Evolutionary conservation across 2,113 vertebrate genomes (phyloP).

Genomic region (Rhinopomastus cyanomelas): DNA sequence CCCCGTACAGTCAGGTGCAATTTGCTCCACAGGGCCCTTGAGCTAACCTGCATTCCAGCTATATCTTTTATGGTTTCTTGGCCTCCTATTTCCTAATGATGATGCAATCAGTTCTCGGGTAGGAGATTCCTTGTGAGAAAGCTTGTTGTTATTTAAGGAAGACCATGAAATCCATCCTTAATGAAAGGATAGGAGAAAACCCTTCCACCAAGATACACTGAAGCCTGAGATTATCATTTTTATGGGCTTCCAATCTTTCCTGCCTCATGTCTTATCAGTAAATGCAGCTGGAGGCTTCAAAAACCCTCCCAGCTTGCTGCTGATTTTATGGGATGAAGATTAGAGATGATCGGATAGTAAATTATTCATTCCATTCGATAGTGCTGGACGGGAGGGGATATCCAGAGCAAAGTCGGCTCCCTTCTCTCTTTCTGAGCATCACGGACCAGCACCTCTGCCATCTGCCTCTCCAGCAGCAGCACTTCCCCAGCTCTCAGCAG

Average conservation of each 20-base stretch:
- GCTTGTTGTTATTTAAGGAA: constrained; percentile 47
- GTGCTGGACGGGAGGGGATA: constrained; percentile 31
- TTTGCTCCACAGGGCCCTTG: not conserved
- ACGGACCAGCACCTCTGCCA: not conserved
- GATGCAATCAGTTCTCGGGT: not conserved
- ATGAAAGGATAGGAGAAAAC: constrained; percentile 52
- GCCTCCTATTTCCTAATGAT: not conserved
- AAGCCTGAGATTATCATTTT: constrained; percentile 64
- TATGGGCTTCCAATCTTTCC: constrained; percentile 63
- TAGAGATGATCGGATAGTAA: constrained; percentile 68
- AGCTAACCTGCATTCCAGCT: not conserved
- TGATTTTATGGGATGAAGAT: constrained; percentile 66
- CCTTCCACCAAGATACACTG: constrained; percentile 53
- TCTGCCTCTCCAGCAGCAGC: not conserved
- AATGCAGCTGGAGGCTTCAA: constrained; percentile 71
- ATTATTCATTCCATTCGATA: constrained; percentile 59
- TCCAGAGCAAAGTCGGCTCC: constrained; percentile 19
- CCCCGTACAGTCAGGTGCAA: not conserved
- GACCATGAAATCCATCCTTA: constrained; percentile 51
- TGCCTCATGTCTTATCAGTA: constrained; percentile 60
- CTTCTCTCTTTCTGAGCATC: constrained; percentile 1
- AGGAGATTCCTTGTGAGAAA: constrained; percentile 12
- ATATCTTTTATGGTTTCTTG: not conserved
- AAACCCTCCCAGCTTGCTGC: constrained; percentile 60
- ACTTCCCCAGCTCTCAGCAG: not conserved